Evolutionary conservation across 2,113 vertebrate genomes (phyloP).

Genomic region (Mobula birostris): DNA sequence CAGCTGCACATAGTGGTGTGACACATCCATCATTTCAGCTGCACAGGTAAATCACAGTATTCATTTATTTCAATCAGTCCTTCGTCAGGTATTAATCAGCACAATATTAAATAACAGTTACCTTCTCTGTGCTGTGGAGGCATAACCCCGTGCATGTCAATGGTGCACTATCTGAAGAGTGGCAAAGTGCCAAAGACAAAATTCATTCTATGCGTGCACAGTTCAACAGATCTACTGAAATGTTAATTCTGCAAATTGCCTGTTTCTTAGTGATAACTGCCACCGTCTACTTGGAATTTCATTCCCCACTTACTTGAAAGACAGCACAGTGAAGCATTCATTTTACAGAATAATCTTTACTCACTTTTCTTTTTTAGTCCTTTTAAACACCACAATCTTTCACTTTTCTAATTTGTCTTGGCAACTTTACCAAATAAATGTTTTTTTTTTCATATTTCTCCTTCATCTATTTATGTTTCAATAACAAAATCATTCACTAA

Average conservation of each 20-base stretch:
- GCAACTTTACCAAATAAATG: background rate
- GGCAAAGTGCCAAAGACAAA: slow-evolving; percentile 6
- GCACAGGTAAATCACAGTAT: background rate
- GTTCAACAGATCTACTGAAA: background rate
- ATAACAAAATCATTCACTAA: background rate
- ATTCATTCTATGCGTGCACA: background rate
- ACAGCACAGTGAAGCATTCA: background rate
- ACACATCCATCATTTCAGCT: background rate
- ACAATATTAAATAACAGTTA: background rate
- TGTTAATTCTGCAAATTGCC: background rate
- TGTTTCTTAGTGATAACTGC: background rate
- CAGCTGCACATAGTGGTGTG: background rate
- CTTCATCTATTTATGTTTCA: background rate
- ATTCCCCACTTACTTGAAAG: background rate
- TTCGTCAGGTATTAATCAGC: slow-evolving; percentile 26
- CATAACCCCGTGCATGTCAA: background rate
- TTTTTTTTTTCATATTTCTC: background rate
- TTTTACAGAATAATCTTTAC: background rate
- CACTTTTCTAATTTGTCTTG: background rate
- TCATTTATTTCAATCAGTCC: slow-evolving; percentile 21
- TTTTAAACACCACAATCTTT: background rate
- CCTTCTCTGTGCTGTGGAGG: background rate
- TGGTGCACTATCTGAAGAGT: background rate
- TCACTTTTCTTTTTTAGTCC: background rate
- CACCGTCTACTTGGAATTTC: background rate